These are phyloP conservation scores for Anas bahamensis DNA, from an alignment of 2,797 vertebrate species.

Conservation along the genomic window DNA sequence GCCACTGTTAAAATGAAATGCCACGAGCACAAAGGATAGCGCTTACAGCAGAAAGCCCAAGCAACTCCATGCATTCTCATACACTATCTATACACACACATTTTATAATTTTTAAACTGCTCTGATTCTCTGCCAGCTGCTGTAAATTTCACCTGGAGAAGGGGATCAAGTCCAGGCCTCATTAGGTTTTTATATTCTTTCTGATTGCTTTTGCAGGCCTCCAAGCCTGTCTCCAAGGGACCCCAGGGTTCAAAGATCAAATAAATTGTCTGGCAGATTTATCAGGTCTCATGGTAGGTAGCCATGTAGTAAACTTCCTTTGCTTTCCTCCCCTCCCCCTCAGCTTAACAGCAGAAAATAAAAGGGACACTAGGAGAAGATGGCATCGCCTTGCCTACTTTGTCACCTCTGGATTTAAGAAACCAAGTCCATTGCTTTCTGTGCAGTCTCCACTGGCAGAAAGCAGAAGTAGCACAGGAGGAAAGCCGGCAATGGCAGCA, in stretches of 20 bases:
- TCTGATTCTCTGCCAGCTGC: slow-evolving; percentile 74
- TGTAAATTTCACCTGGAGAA: slow-evolving; percentile 71
- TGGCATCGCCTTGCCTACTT: neutral
- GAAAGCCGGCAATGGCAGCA: neutral
- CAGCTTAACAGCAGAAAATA: neutral
- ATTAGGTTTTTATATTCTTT: slow-evolving; percentile 65
- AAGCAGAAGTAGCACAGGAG: neutral
- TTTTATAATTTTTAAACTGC: slow-evolving; percentile 60
- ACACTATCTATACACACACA: neutral
- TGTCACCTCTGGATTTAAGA: neutral
- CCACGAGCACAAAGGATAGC: neutral
- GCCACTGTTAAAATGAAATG: neutral
- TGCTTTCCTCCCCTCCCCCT: neutral
- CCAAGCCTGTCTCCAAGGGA: slow-evolving; percentile 72
- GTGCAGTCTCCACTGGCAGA: neutral
- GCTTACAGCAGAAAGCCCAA: neutral
- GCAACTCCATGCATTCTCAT: neutral
- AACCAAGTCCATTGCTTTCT: neutral
- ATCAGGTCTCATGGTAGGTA: slow-evolving; percentile 82
- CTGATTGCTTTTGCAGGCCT: slow-evolving; percentile 83
- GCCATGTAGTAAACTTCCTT: slow-evolving; percentile 69
- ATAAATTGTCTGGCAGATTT: slow-evolving; percentile 90
- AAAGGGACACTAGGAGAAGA: neutral
- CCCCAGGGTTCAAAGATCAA: slow-evolving; percentile 86
- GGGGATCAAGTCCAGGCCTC: slow-evolving; percentile 67